Conservation (phyloP, 2,797 vertebrate species). For the Urosaurus nigricauda region DNA sequence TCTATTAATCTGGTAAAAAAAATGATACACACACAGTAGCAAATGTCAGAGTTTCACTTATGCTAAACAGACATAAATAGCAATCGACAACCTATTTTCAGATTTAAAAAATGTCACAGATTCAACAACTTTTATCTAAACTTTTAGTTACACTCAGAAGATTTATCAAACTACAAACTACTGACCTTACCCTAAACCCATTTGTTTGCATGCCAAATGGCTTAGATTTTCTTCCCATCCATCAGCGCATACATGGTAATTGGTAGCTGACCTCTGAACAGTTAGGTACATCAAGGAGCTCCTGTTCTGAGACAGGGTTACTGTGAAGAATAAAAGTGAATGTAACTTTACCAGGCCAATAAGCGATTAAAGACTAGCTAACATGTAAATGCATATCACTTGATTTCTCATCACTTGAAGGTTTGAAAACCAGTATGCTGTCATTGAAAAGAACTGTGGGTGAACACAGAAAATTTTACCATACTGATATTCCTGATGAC, state of each 20-base stretch:
- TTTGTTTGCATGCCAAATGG: slow-evolving; percentile 88
- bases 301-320: slow-evolving; percentile 79
- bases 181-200: slow-evolving; percentile 98
- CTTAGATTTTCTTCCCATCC: slow-evolving; percentile 90
- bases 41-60: neutral
- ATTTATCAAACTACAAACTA: slow-evolving; percentile 83
- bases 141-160: slow-evolving; percentile 59
- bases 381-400: neutral
- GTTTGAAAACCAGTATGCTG: neutral
- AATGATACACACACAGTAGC: neutral
- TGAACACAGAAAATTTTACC: neutral
- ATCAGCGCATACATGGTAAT: slow-evolving; percentile 90
- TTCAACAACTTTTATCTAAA: neutral
- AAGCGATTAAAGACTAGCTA: neutral
- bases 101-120: slow-evolving; percentile 4
- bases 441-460: neutral
- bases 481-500: neutral
- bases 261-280: slow-evolving; percentile 85
- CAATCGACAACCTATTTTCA: neutral
- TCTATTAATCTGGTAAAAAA: neutral
- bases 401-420: neutral
- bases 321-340: slow-evolving; percentile 72
- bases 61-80: neutral
- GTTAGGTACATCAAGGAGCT: slow-evolving; percentile 81
- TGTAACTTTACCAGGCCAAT: slow-evolving; percentile 41